These are phyloP conservation scores for Anisognathus igniventris DNA, from an alignment of 2,797 vertebrate species.

Conservation along the genomic window DNA sequence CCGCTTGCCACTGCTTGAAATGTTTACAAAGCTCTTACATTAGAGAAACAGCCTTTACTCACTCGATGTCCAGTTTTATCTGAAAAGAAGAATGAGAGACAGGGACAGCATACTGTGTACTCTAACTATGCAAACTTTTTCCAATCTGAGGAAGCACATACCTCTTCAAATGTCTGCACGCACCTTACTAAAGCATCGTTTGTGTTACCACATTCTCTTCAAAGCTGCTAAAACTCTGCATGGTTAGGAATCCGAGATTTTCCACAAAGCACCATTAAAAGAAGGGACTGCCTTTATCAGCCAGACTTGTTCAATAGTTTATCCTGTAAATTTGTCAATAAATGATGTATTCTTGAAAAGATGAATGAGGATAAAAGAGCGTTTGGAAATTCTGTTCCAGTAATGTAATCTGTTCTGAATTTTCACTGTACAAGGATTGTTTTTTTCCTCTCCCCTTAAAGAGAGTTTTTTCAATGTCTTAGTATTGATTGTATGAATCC, in stretches of 20 bases:
- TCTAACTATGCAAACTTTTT: background rate
- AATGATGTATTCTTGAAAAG: background rate
- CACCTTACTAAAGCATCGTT: background rate
- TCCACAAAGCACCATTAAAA: background rate
- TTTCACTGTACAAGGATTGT: background rate
- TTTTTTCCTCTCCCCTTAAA: background rate
- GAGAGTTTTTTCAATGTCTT: background rate
- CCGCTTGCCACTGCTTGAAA: background rate
- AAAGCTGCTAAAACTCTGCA: background rate
- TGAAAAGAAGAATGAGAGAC: background rate
- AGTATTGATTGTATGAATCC: background rate
- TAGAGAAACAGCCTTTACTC: background rate
- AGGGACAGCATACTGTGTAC: background rate
- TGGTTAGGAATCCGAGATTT: background rate
- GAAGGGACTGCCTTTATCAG: background rate
- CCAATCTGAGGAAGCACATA: rapidly evolving
- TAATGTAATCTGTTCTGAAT: background rate
- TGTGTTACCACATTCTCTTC: background rate
- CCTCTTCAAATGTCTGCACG: background rate
- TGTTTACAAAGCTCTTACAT: background rate
- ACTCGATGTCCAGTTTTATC: background rate
- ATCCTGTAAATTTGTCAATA: background rate
- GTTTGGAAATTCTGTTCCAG: background rate
- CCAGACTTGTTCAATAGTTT: background rate
- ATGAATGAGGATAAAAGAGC: background rate